Evolutionary conservation across 2,797 vertebrate genomes (phyloP).

Genomic region (Valencia hispanica): DNA sequence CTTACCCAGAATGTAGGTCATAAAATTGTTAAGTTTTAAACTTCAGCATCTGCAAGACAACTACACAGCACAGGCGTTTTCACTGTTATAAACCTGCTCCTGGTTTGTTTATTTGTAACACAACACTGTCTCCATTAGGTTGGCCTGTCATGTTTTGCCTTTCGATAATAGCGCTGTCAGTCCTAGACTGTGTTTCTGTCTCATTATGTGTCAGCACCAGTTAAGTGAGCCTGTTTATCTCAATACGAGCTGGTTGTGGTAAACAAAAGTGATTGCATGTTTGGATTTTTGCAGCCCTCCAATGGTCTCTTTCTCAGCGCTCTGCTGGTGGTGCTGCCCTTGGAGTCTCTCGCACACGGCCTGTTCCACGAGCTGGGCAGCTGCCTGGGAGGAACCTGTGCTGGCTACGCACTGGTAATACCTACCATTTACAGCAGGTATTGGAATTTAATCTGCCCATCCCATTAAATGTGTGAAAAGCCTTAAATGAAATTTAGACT

Average conservation of each 20-base stretch:
- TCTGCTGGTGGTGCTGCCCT: slow-evolving; percentile 91
- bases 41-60: neutral
- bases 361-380: slow-evolving; percentile 94
- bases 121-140: slow-evolving; percentile 36
- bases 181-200: slow-evolving; percentile 44
- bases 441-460: too few relatives aligned
- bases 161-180: slow-evolving; percentile 47
- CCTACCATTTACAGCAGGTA: slow-evolving; percentile 97
- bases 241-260: slow-evolving; percentile 20
- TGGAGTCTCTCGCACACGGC: slow-evolving; percentile 94
- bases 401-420: slow-evolving; percentile 96
- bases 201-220: slow-evolving; percentile 48
- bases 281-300: slow-evolving; percentile 75
- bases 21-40: neutral
- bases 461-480: neutral
- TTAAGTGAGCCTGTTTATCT: slow-evolving; percentile 49
- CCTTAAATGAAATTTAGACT: neutral
- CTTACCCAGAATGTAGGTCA: neutral
- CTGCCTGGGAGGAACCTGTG: slow-evolving; percentile 95
- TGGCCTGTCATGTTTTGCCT: slow-evolving; percentile 53
- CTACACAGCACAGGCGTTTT: neutral
- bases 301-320: slow-evolving; percentile 92
- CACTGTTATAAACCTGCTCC: neutral
- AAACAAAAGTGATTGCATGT: slow-evolving; percentile 55
- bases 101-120: slow-evolving; percentile 33